These are phyloP conservation scores for Bombyx huttoni DNA, from an alignment of 2,888 invertebrate species.

Conservation along the genomic window DNA sequence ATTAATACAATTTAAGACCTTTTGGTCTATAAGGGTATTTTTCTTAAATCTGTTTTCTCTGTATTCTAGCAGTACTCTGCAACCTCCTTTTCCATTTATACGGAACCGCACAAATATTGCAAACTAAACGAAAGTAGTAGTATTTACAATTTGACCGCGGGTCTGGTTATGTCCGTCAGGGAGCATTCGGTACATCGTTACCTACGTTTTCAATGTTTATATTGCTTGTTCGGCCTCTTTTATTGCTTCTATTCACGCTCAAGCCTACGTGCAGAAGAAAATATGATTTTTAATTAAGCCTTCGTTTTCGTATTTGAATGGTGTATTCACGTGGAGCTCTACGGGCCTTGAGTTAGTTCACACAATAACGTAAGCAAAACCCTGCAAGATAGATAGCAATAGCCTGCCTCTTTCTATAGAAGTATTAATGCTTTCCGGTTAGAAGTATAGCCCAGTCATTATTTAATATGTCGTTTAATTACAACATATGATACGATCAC, in stretches of 20 bases:
- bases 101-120: constrained; percentile 66
- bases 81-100: constrained; percentile 61
- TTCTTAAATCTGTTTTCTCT: constrained; percentile 8
- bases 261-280: background rate
- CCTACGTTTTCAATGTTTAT: constrained; percentile 58
- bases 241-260: constrained; percentile 19
- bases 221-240: constrained; percentile 26
- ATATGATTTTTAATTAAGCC: background rate
- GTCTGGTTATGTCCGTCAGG: constrained; percentile 50
- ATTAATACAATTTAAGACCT: no score
- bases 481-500: no score
- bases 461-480: no score
- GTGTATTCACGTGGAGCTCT: no score
- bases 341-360: no score
- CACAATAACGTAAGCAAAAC: no score
- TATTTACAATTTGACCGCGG: constrained; percentile 60
- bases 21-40: background rate
- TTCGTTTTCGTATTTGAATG: background rate
- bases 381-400: no score
- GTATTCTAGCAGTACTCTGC: constrained; percentile 19
- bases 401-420: no score
- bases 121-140: constrained; percentile 60
- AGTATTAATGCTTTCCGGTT: no score
- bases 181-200: constrained; percentile 51
- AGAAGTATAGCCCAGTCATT: no score